phyloP scores from a whole-genome alignment of 2,797 vertebrate species.

The Sebastes umbrosus region DNA sequence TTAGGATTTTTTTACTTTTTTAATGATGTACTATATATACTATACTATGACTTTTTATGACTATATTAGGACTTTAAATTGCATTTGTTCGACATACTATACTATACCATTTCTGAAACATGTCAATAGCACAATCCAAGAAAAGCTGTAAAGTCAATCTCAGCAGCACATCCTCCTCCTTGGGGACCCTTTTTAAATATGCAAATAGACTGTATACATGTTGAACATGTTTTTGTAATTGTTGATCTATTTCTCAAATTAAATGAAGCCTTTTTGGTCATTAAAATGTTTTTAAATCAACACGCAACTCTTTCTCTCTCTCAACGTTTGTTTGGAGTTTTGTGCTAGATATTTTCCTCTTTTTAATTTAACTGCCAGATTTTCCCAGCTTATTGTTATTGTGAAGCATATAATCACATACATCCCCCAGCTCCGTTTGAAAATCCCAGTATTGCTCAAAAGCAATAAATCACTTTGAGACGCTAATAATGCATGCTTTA shows the following conservation, averaged over 20 bases:
- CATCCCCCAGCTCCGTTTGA: constrained; percentile 44
- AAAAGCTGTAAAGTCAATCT: not conserved
- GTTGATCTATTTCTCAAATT: no score
- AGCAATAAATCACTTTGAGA: constrained; percentile 72
- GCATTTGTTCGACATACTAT: no score
- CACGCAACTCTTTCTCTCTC: not conserved
- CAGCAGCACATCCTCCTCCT: no score
- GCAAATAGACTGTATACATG: not conserved
- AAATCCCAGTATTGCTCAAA: constrained; percentile 56
- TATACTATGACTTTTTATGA: not conserved
- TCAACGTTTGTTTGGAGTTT: not conserved
- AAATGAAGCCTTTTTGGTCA: not conserved
- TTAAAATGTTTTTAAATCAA: not conserved
- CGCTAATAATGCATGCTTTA: constrained; percentile 68
- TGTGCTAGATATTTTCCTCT: not conserved
- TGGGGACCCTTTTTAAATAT: not conserved
- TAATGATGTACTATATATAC: no score
- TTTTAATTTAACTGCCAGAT: constrained; percentile 13
- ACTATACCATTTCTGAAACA: not conserved
- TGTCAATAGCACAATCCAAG: not conserved
- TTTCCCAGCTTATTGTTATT: constrained; percentile 48
- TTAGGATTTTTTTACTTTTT: not conserved
- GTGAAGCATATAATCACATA: constrained; percentile 53
- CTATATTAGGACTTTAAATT: not conserved
- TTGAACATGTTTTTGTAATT: not conserved